These are phyloP conservation scores for mouse (Mus musculus) DNA, from an alignment of 2,113 vertebrate genomes.

Conservation along the genomic window GRCm39 chr1:76162501-76163000, in stretches of 20 bases:
- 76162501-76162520: background rate
- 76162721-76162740: background rate
- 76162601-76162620: background rate
- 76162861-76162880: background rate
- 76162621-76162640: background rate
- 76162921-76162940: slow-evolving; percentile 44
- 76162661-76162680: background rate
- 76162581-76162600: background rate
- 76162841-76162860: background rate
- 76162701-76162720: background rate
- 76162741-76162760: background rate
- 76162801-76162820: background rate
- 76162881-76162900: slow-evolving; percentile 36
- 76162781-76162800: background rate
- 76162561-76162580: background rate
- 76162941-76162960: slow-evolving; percentile 31
- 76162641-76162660: background rate
- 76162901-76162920: slow-evolving; percentile 46
- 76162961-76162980: slow-evolving; percentile 34
- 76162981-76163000: slow-evolving; percentile 51
- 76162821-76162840: background rate
- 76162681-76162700: background rate
- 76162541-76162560: background rate
- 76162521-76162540: background rate
- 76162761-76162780: background rate